Conservation (phyloP, 1,140 invertebrate genomes). For the Drosophila obscura region DNA sequence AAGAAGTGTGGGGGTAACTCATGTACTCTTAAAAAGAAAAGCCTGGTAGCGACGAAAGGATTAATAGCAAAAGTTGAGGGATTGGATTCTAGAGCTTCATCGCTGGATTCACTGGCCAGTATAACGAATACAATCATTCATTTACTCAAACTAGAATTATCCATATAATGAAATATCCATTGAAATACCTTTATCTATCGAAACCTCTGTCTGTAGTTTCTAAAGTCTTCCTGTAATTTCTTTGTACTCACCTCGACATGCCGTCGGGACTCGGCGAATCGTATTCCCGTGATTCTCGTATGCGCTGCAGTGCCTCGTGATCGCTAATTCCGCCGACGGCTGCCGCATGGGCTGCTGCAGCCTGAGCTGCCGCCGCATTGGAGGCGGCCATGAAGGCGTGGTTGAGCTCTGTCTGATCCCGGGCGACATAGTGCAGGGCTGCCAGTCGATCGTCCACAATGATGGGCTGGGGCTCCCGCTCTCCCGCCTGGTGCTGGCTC, state of each 20-base stretch:
- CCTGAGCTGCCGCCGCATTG: constrained; percentile 65
- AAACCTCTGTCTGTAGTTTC: no score
- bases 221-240: no score
- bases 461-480: constrained; percentile 26
- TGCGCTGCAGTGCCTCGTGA: constrained; percentile 77
- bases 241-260: constrained; percentile 78
- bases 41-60: constrained; percentile 25
- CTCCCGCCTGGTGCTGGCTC: constrained; percentile 57
- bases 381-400: constrained; percentile 73
- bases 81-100: not conserved
- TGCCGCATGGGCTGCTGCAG: constrained; percentile 53
- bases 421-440: constrained; percentile 71
- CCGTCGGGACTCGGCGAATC: constrained; percentile 83
- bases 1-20: constrained; percentile 10
- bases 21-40: not conserved
- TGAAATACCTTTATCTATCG: not conserved
- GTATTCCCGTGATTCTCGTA: constrained; percentile 79
- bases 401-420: constrained; percentile 70
- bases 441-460: constrained; percentile 70
- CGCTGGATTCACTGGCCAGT: no score
- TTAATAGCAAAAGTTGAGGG: constrained; percentile 19
- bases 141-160: no score
- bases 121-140: no score
- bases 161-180: not conserved
- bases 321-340: constrained; percentile 70